Base-by-base conservation (phyloP, 2,888 invertebrate genomes). In the Anticlea derivata region DNA sequence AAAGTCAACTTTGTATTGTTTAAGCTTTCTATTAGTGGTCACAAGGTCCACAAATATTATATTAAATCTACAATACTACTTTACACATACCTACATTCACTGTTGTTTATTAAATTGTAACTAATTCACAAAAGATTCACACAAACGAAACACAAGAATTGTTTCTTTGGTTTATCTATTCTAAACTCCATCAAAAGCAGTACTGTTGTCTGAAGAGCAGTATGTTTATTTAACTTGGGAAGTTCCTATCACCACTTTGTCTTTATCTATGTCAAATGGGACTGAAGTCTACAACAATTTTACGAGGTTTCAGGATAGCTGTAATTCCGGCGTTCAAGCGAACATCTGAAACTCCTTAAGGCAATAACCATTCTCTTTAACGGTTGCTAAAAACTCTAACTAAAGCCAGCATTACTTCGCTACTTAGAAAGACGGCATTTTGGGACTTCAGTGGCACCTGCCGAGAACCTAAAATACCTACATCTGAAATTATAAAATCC, bases 271-370 rank as follows among this genome's bases (percentile, higher is more conserved):
- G 43, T 43, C 33, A 39, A 47, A 48, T 27, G 43, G 11, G 17
- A 33, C 40, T 45, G 26, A 22, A 47, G 37, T 52, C 52, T 43
- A 44, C 52, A 39, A 53, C 48, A 44, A 50, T 44, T 53, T 53
- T 48, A 53, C 44, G 53, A 48, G 26, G 20, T 26, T 17, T 12
- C 33, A n/a, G 22, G 39, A 53, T 48, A 39, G 33, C 35, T 13
- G 44, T 40, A 38, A 48, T 49, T 49, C 20, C 26, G 34, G 7
- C 48, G 44, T 53, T 53, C 39, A 45, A 48, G 22, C 24, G 48
- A 53, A 48, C 53, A 49, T 53, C 44, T 52, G 43, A 20, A 52
- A 44, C 39, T 43, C 43, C 43, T 48, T 38, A 43, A 26, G 52
- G 43, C 43, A 17, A 52, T 52, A 48, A 52, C 52, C 38, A 26